Evolutionary conservation across 1,140 invertebrate genomes (phyloP).

Genomic region (Drosophila repletoides): DNA sequence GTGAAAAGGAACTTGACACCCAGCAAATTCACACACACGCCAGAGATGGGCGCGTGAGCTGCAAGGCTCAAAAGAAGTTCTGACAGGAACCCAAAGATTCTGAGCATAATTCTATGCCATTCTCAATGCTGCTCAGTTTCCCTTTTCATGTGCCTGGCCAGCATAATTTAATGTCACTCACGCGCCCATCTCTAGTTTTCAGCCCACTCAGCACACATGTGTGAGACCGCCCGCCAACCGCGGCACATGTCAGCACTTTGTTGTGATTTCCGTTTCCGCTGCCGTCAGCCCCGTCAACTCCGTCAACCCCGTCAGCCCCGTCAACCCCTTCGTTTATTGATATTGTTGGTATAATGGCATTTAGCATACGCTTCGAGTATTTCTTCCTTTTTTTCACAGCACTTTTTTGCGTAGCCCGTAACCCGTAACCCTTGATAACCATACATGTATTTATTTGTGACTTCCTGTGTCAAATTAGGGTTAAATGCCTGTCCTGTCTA

Average conservation of each 20-base stretch:
- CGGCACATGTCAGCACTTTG: conserved; percentile 80
- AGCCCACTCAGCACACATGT: no score
- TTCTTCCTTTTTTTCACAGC: neutral
- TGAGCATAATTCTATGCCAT: no score
- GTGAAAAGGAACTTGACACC: conserved; percentile 79
- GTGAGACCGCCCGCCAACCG: conserved; percentile 43
- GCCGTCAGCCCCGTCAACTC: conserved; percentile 16
- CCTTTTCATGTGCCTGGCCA: no score
- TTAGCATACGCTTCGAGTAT: conserved; percentile 57
- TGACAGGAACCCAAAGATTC: no score
- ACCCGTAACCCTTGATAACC: conserved; percentile 71
- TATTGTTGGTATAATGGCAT: conserved; percentile 70
- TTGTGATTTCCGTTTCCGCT: conserved; percentile 77
- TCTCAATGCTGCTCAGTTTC: no score
- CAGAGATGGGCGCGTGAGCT: no score
- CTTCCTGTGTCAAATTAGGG: conserved; percentile 76
- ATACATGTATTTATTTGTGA: conserved; percentile 78
- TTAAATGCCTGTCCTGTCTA: conserved; percentile 54
- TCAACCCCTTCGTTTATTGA: conserved; percentile 69
- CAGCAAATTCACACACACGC: conserved; percentile 18
- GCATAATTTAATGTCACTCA: no score
- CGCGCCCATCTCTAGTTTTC: no score
- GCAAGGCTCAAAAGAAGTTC: no score
- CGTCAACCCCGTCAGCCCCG: neutral
- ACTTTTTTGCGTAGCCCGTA: conserved; percentile 32